Percentiles rank a stretch among this genome's conserved stretches.
These are phyloP conservation scores for Neelides sp. DNA, from an alignment of 1,140 invertebrate species.

Conservation along the genomic window DNA sequence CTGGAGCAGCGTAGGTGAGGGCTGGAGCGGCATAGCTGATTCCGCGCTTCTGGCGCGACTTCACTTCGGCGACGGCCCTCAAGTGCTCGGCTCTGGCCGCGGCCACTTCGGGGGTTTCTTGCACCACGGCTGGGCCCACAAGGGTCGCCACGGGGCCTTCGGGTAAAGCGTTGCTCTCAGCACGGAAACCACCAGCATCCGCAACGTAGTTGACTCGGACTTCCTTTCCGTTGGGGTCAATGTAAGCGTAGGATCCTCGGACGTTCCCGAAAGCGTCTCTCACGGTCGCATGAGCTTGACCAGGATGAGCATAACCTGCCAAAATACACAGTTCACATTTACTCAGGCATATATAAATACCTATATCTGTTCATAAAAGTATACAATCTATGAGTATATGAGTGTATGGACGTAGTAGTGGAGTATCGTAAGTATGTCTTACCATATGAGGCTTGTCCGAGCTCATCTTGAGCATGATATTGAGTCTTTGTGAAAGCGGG, in stretches of 20 bases:
- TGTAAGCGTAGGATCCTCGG: conserved; percentile 38
- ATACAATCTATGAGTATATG: too few species aligned
- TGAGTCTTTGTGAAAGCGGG: conserved; percentile 30
- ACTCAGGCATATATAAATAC: too few species aligned
- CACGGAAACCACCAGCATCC: conserved; percentile 42
- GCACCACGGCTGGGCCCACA: conserved; percentile 29
- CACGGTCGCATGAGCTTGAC: conserved; percentile 27
- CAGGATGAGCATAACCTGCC: conserved; percentile 32
- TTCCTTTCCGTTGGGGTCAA: conserved; percentile 41
- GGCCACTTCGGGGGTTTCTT: conserved; percentile 33
- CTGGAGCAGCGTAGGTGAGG: conserved; percentile 17
- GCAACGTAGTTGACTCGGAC: conserved; percentile 42
- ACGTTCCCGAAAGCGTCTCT: conserved; percentile 35
- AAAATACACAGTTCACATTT: too few species aligned
- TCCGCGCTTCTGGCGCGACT: conserved; percentile 19
- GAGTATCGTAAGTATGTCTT: too few species aligned
- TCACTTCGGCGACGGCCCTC: conserved; percentile 20
- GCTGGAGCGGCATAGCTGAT: conserved; percentile 13
- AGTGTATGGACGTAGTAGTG: too few species aligned
- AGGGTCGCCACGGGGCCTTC: conserved; percentile 38
- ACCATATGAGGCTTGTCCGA: conserved; percentile 15
- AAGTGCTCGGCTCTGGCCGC: conserved; percentile 29
- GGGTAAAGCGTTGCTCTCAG: conserved; percentile 40
- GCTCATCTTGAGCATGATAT: conserved; percentile 32
- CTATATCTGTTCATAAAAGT: too few species aligned